Evolutionary conservation across 2,113 vertebrate genomes (phyloP).

Genomic region (Pavo muticus): DNA sequence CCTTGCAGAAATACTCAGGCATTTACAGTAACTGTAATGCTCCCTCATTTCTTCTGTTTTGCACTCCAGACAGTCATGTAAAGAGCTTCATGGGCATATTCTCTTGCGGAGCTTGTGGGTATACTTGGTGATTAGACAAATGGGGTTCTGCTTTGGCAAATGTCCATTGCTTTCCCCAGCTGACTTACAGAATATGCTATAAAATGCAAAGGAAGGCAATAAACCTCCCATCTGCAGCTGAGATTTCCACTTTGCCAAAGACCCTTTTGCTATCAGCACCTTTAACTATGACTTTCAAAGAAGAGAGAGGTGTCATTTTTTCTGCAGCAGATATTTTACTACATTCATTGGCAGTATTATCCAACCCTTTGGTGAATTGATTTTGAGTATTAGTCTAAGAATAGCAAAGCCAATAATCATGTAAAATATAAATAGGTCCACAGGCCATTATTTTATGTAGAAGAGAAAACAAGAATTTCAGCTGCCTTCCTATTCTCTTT

Average conservation of each 20-base stretch:
- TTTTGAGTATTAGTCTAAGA: constrained; percentile 48
- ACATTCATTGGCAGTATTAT: neutral
- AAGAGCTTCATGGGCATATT: constrained; percentile 38
- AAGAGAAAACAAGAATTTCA: constrained; percentile 25
- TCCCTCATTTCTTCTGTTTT: constrained; percentile 32
- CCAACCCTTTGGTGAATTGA: neutral
- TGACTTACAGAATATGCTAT: constrained; percentile 68
- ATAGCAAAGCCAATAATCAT: constrained; percentile 16
- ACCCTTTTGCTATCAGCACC: constrained; percentile 62
- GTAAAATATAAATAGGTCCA: constrained; percentile 39
- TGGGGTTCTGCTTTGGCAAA: constrained; percentile 69
- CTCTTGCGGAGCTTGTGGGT: constrained; percentile 61
- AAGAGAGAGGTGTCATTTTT: constrained; percentile 27
- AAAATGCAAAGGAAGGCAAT: constrained; percentile 70
- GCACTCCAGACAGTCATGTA: constrained; percentile 35
- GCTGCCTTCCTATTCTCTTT: neutral
- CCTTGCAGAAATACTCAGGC: constrained; percentile 21
- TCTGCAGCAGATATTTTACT: constrained; percentile 28
- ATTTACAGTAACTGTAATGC: constrained; percentile 3
- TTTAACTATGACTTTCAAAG: constrained; percentile 57
- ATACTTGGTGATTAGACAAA: constrained; percentile 73
- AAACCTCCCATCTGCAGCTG: constrained; percentile 65
- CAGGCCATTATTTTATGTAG: neutral
- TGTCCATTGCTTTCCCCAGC: constrained; percentile 68
- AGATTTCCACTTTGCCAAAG: constrained; percentile 67